Percentiles rank a stretch among this genome's conserved stretches.
These are phyloP conservation scores for Drosophila pachea DNA, from an alignment of 1,140 invertebrate genomes.

Conservation along the genomic window DNA sequence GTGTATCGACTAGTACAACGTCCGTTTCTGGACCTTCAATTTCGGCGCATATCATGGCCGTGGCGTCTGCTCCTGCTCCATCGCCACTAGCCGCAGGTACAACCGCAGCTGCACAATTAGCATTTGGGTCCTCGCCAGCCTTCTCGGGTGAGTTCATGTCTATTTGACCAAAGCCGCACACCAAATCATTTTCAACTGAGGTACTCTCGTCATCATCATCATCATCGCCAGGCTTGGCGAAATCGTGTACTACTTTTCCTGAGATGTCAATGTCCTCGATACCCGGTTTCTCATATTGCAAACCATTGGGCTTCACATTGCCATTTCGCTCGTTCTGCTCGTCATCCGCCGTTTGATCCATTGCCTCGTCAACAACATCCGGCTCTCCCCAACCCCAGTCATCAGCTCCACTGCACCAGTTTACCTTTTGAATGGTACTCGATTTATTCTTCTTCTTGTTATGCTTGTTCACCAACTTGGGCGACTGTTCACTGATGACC, in stretches of 20 bases:
- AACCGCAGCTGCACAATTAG: constrained; percentile 79
- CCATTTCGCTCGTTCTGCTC: constrained; percentile 79
- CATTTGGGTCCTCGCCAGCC: constrained; percentile 80
- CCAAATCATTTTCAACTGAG: constrained; percentile 80
- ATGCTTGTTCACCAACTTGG: constrained; percentile 56
- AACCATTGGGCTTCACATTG: constrained; percentile 51
- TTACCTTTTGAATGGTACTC: constrained; percentile 48
- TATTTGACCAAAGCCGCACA: constrained; percentile 78
- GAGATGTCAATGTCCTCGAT: constrained; percentile 30
- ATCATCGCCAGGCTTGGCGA: constrained; percentile 39
- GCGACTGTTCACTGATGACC: constrained; percentile 63
- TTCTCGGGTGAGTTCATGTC: constrained; percentile 72
- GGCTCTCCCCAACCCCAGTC: constrained; percentile 86
- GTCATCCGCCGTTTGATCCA: constrained; percentile 78
- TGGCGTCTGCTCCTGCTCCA: constrained; percentile 80
- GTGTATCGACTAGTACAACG: constrained; percentile 85
- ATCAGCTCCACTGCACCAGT: constrained; percentile 85
- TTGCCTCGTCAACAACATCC: constrained; percentile 52
- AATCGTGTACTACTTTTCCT: constrained; percentile 29
- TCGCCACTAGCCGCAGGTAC: constrained; percentile 81
- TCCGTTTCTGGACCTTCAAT: constrained; percentile 86
- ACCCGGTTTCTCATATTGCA: constrained; percentile 45
- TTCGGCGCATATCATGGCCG: constrained; percentile 83
- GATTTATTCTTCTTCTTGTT: constrained; percentile 71
- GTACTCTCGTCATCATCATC: constrained; percentile 81